Evolutionary conservation across 2,797 vertebrate species (phyloP), one percentile per base, ranked within the genome.

Genomic region (Nothura maculosa): DNA sequence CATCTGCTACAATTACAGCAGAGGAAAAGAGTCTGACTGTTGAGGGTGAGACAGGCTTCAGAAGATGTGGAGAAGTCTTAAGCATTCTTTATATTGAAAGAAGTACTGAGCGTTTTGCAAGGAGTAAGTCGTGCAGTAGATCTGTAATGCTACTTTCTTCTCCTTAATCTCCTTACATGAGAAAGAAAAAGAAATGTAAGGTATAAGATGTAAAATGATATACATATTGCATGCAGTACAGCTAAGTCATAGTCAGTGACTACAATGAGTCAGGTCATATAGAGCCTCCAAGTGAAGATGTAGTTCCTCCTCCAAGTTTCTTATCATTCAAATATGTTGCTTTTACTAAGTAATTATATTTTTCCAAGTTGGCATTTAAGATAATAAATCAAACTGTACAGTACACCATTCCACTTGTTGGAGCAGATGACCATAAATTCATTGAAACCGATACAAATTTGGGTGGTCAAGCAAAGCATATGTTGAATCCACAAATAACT

Each of bases 201-300:
- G 21, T 3, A 21, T 30, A 25, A 68, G 9, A 30, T 50, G 1
- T 2, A 48, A 6, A 3, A 30, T 30, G 19, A 54, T 54, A 54
- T 30, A 30, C 28, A 10, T 54, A 54, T 54, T 54, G 52, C 28
- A 30, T 54, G 52, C 17, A 54, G 50, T 54, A 54, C 27, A 30
- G 30, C 12, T 28, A 79, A 85, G 72, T 70, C 13, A 47, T 4
- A 27, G 5, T n/a, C 24, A 1, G 10, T 30, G 7, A 52, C 27
- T 13, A 13, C 1, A 1, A 42, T 1, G 2, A 64, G 8, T 2
- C 1, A 76, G 12, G 8, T 14, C 38, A 48, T 61, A 45, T 6
- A 34, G 25, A 22, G 42, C 40, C 19, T 43, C 8, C 9, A 52
- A 83, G 30, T 19, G 64, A 62, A 81, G 5, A 75, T 20, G 47